Conservation (phyloP, 2,888 invertebrate genomes). For the Apocheima hispidaria region DNA sequence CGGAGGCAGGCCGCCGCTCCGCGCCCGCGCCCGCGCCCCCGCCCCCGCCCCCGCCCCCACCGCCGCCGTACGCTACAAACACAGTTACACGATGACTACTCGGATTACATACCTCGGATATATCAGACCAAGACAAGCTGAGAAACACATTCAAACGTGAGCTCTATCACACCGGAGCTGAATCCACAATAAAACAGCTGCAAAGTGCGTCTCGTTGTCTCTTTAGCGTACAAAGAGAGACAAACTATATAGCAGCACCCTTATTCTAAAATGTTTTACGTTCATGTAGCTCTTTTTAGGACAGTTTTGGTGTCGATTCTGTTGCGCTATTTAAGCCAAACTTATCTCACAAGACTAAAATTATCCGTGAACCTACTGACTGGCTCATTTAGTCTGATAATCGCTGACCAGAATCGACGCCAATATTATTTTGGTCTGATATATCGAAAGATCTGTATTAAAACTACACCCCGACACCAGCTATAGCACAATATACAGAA, state of each 20-base stretch:
- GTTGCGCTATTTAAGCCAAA: too few relatives aligned
- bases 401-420: too few relatives aligned
- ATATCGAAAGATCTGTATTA: constrained; percentile 22
- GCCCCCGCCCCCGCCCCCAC: constrained; percentile 57
- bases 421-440: constrained; percentile 2
- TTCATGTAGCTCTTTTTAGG: too few relatives aligned
- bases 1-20: constrained; percentile 72
- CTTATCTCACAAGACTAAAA: too few relatives aligned
- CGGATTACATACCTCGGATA: background rate
- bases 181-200: too few relatives aligned
- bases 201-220: too few relatives aligned
- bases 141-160: background rate
- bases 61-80: constrained; percentile 70
- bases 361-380: too few relatives aligned
- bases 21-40: too few relatives aligned
- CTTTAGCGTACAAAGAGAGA: too few relatives aligned
- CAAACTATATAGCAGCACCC: too few relatives aligned
- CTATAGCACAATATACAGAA: constrained; percentile 15
- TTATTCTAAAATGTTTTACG: background rate
- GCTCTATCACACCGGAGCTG: background rate
- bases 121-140: background rate
- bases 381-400: too few relatives aligned
- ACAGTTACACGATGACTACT: background rate
- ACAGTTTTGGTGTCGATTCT: too few relatives aligned
- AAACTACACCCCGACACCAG: constrained; percentile 17